A percentile compares a stretch with the other conserved stretches of the same genome.
phyloP scores from a whole-genome alignment of 2,113 vertebrate species.

The Oryzias celebensis region DNA sequence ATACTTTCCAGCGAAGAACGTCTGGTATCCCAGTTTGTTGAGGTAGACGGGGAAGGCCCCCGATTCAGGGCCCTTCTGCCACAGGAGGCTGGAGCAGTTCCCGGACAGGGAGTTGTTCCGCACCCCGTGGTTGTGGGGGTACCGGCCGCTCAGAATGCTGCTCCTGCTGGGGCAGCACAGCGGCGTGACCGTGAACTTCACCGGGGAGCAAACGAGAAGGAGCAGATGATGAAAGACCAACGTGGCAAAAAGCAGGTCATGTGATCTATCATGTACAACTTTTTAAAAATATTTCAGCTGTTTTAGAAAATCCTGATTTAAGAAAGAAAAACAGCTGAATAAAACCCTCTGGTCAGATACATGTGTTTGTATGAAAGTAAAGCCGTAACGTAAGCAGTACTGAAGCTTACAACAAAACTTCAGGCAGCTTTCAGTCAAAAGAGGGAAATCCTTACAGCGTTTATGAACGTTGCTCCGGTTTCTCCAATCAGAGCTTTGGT shows the following conservation, averaged over 20 bases:
- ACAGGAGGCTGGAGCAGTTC: slow-evolving; percentile 78
- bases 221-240: background rate
- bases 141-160: slow-evolving; percentile 77
- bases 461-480: slow-evolving; percentile 77
- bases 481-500: slow-evolving; percentile 71
- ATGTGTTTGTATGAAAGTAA: background rate
- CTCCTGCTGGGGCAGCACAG: slow-evolving; percentile 82
- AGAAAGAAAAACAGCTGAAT: too few species aligned
- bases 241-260: background rate
- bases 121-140: slow-evolving; percentile 81
- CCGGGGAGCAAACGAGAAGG: slow-evolving; percentile 1
- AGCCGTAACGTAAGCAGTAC: background rate
- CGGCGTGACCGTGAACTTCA: slow-evolving; percentile 75
- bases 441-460: slow-evolving; percentile 73
- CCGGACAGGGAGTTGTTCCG: slow-evolving; percentile 78
- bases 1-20: slow-evolving; percentile 81
- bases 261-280: background rate
- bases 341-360: too few species aligned
- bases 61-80: slow-evolving; percentile 73
- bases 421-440: background rate
- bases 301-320: too few species aligned
- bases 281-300: too few species aligned
- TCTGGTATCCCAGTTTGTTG: slow-evolving; percentile 77
- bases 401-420: background rate
- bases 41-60: slow-evolving; percentile 74